Conservation (phyloP, 2,797 vertebrate genomes). For the Xiphorhynchus erythropygius region DNA sequence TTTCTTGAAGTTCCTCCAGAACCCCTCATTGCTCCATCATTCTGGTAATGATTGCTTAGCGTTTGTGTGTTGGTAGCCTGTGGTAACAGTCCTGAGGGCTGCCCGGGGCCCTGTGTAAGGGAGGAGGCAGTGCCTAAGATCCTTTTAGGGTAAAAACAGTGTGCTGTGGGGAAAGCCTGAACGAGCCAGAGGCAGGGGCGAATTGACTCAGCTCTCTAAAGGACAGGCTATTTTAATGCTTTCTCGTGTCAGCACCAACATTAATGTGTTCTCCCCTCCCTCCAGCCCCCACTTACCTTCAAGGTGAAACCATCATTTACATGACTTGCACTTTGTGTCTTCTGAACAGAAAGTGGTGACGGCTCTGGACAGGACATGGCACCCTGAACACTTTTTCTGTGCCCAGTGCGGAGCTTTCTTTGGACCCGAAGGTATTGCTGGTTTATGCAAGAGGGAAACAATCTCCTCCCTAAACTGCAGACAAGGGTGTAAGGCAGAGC, state of each 20-base stretch:
- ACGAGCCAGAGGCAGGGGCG: neutral
- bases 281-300: neutral
- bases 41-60: neutral
- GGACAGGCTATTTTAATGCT: neutral
- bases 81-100: neutral
- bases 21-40: neutral
- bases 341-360: slow-evolving; percentile 95
- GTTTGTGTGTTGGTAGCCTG: neutral
- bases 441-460: neutral
- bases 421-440: slow-evolving; percentile 89
- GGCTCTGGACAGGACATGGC: slow-evolving; percentile 96
- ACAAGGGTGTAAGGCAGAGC: neutral
- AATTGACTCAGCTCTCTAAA: neutral
- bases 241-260: neutral
- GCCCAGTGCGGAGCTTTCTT: slow-evolving; percentile 98
- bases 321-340: neutral
- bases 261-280: neutral
- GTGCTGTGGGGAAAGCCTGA: neutral
- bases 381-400: slow-evolving; percentile 98
- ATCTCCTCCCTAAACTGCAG: neutral
- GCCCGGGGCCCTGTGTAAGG: neutral
- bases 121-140: neutral
- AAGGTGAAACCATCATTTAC: neutral
- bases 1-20: neutral
- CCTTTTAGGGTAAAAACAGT: slow-evolving; percentile 45